Evolutionary conservation across 2,888 invertebrate species (phyloP).

Genomic region (Bursaphelenchus okinawaensis): DNA sequence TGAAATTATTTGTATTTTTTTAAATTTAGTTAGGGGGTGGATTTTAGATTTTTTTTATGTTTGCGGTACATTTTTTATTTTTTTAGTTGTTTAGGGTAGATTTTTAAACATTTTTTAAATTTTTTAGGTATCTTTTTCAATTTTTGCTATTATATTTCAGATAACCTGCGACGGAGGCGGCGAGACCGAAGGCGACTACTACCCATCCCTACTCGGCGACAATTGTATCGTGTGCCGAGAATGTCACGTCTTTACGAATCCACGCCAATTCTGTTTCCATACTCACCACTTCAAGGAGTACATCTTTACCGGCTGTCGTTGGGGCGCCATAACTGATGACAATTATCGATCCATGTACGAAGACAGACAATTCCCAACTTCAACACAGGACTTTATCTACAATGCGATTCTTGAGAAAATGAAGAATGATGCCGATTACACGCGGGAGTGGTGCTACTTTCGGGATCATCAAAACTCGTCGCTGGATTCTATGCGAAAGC

Average conservation of each 20-base stretch:
- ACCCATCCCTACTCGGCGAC: neutral
- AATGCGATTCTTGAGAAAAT: too few relatives aligned
- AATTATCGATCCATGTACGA: too few relatives aligned
- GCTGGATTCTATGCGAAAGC: neutral
- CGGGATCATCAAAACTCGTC: neutral
- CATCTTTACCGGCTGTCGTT: neutral
- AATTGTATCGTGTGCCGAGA: slow-evolving; percentile 6
- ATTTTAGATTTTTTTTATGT: too few relatives aligned
- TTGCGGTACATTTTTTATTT: too few relatives aligned
- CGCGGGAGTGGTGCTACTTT: neutral
- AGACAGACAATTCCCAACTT: too few relatives aligned
- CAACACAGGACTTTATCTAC: too few relatives aligned
- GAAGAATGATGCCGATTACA: too few relatives aligned
- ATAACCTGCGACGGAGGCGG: neutral
- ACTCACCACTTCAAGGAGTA: neutral
- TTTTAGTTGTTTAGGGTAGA: neutral
- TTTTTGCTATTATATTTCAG: neutral
- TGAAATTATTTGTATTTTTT: neutral
- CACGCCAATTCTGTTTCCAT: neutral
- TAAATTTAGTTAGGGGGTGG: too few relatives aligned
- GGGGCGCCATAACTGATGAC: too few relatives aligned
- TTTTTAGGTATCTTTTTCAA: neutral
- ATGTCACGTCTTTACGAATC: neutral
- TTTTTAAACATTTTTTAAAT: neutral
- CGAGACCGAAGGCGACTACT: neutral